These are phyloP conservation scores for Mythimna ferrago DNA, from an alignment of 2,888 invertebrate species.

Conservation along the genomic window DNA sequence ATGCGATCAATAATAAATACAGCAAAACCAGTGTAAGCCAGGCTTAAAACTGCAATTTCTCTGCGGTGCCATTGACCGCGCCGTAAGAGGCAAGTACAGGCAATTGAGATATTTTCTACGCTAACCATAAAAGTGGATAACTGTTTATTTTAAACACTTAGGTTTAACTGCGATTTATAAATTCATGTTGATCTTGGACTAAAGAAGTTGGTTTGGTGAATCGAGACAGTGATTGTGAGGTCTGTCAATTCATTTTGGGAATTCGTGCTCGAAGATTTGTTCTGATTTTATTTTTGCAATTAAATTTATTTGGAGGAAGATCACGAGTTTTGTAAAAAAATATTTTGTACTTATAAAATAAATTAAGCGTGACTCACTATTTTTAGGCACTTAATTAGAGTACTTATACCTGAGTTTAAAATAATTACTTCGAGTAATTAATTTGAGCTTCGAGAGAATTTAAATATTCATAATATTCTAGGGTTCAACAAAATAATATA, in stretches of 20 bases:
- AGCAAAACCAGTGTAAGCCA: slow-evolving; percentile 35
- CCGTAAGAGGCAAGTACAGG: slow-evolving; percentile 30
- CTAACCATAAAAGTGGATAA: slow-evolving; percentile 23
- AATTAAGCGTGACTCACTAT: no score
- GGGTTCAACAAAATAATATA: no score
- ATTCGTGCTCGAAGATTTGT: no score
- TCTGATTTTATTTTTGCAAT: background rate
- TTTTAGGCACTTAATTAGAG: no score
- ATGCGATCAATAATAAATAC: slow-evolving; percentile 9
- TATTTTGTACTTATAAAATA: no score
- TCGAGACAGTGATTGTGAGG: background rate
- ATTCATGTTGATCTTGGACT: background rate
- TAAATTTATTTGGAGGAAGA: background rate
- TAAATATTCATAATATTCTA: no score
- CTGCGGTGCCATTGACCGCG: slow-evolving; percentile 62
- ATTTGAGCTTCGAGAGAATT: no score
- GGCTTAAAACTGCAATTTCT: slow-evolving; percentile 66
- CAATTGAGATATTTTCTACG: slow-evolving; percentile 33
- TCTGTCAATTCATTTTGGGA: background rate
- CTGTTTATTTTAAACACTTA: slow-evolving; percentile 4
- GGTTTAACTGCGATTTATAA: background rate
- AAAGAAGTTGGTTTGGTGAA: background rate
- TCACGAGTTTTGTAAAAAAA: no score
- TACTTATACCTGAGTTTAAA: no score
- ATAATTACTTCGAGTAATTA: no score